Evolutionary conservation across 2,113 vertebrate genomes (phyloP), one percentile per base, ranked within the genome.

Genomic region (Lepisosteus osseus): DNA sequence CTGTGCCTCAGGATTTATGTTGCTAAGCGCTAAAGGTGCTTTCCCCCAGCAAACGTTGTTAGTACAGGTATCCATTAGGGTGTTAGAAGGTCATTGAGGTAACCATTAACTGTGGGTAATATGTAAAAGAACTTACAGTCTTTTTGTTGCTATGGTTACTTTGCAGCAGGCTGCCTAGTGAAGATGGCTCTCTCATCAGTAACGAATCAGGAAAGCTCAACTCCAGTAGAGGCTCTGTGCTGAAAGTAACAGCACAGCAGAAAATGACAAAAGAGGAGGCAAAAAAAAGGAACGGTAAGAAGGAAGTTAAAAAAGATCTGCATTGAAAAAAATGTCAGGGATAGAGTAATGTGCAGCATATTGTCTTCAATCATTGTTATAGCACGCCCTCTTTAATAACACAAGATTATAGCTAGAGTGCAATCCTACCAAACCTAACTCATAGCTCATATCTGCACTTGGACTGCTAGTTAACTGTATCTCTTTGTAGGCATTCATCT

Each of bases 111-210:
- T 0, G 68, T 82, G 82, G 80, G 88, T 83, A 78, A 70, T 81
- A 74, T 71, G 54, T 84, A 41, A 29, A 69, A 69, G 74, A 87
- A 88, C 91, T 97, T 29, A 29, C 85, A 97, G 68, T 86, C 91
- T 92, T 79, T 88, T 87, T 96, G 96, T 99, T 97, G 94, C 96
- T 94, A 95, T 99, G 97, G 94, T 97, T 97, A 93, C 94, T 92
- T 29, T 92, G 84, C 94, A 96, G 97, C 92, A 93, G 82, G 86
- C 97, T 96, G 84, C 95, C 95, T 69, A 99, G 96, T 73, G 96
- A 97, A 87, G 95, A 91, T 0, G 95, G 95, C 89, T 99, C 96
- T 89, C 91, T 96, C 92, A 91, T 95, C 95, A 99, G 95, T 92
- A 93, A 94, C 71, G 94, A 96, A 90, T 98, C 96, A 76, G 95